Conservation (phyloP, 2,888 invertebrate species). For the Lottia scabra region DNA sequence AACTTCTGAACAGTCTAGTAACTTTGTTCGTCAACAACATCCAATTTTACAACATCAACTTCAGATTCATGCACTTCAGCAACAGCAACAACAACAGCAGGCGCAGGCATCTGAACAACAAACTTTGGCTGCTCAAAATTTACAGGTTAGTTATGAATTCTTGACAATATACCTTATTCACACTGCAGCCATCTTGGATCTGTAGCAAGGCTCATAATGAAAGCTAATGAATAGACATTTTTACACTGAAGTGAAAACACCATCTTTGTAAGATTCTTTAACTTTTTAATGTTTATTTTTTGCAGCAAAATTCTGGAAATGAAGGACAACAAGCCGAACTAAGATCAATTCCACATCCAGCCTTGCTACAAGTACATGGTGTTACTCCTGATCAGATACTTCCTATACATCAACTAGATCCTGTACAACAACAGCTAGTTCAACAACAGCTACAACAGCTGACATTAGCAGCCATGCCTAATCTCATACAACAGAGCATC, state of each 20-base stretch:
- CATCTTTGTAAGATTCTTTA: no score
- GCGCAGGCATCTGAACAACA: slow-evolving; percentile 33
- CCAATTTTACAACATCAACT: slow-evolving; percentile 27
- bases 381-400: slow-evolving; percentile 66
- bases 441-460: slow-evolving; percentile 37
- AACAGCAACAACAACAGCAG: slow-evolving; percentile 39
- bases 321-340: not conserved
- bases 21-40: slow-evolving; percentile 23
- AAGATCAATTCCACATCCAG: slow-evolving; percentile 10
- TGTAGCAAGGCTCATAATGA: no score
- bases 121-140: slow-evolving; percentile 29
- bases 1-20: slow-evolving; percentile 26
- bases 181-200: no score
- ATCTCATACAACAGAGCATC: not conserved
- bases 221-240: no score
- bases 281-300: no score
- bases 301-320: no score
- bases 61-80: slow-evolving; percentile 26
- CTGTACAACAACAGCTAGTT: slow-evolving; percentile 38
- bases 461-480: slow-evolving; percentile 23
- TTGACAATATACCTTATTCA: no score
- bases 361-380: slow-evolving; percentile 65
- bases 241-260: no score
- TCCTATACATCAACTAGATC: slow-evolving; percentile 35
- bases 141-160: no score